Percentiles rank a stretch among this genome's conserved stretches.
Evolutionary conservation across 1,140 invertebrate genomes (phyloP).

Genomic region (Sipha flava): DNA sequence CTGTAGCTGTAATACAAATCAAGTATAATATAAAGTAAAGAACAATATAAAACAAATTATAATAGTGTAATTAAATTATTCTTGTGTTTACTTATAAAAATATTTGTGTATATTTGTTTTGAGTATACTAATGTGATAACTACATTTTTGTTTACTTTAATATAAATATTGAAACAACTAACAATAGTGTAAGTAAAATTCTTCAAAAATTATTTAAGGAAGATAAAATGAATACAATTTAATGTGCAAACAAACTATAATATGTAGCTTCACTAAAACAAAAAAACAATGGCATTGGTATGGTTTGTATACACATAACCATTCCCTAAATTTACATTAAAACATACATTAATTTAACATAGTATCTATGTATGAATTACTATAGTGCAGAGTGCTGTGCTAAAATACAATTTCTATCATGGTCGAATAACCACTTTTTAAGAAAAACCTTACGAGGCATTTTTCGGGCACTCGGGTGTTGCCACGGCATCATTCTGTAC

Average conservation of each 20-base stretch:
- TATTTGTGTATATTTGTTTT: not conserved
- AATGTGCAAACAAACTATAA: not conserved
- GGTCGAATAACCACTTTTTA: not conserved
- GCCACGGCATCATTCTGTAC: conserved; percentile 27
- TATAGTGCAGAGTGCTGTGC: conserved; percentile 18
- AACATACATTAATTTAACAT: not conserved
- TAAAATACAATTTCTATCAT: not conserved
- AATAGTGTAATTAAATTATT: too few species aligned
- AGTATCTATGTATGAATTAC: not conserved
- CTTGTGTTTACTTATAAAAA: not conserved
- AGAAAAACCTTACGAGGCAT: conserved; percentile 12
- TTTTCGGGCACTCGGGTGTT: conserved; percentile 18
- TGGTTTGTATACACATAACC: not conserved
- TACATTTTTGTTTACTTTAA: not conserved
- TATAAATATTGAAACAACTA: not conserved
- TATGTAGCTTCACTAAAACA: not conserved
- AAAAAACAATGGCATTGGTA: not conserved
- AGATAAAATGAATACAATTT: not conserved
- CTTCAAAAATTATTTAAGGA: not conserved
- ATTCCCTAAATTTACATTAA: not conserved
- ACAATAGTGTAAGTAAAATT: not conserved
- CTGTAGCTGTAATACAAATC: conserved; percentile 57
- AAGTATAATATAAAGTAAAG: too few species aligned
- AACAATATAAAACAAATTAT: too few species aligned
- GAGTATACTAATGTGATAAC: not conserved